These are phyloP conservation scores for Atherix ibis DNA, from an alignment of 2,888 invertebrate species.

Conservation along the genomic window DNA sequence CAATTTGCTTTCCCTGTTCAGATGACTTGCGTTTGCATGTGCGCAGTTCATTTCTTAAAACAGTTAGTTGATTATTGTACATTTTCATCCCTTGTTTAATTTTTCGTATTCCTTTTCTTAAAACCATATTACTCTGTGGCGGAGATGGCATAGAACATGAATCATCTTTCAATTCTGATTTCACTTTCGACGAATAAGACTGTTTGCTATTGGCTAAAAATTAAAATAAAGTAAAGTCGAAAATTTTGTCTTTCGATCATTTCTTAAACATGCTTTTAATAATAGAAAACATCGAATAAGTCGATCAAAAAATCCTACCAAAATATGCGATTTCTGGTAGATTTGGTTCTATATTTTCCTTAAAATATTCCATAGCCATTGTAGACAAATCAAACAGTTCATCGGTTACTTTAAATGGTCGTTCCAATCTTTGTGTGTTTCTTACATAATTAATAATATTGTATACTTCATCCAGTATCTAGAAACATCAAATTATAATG, in stretches of 20 bases:
- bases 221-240: constrained; percentile 15
- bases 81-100: constrained; percentile 82
- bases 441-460: constrained; percentile 71
- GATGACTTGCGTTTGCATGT: constrained; percentile 68
- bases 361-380: constrained; percentile 97
- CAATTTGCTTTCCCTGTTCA: constrained; percentile 71
- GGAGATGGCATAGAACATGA: constrained; percentile 40
- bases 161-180: constrained; percentile 24
- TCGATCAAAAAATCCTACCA: constrained; percentile 63
- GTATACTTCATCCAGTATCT: constrained; percentile 85
- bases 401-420: constrained; percentile 86
- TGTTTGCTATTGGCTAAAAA: constrained; percentile 19
- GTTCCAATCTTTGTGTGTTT: constrained; percentile 61
- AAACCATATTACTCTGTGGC: constrained; percentile 72
- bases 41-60: constrained; percentile 61
- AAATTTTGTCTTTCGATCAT: no score
- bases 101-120: constrained; percentile 70
- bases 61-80: constrained; percentile 67
- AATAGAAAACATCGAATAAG: constrained; percentile 27
- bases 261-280: no score
- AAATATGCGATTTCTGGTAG: constrained; percentile 80
- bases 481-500: not conserved
- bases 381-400: constrained; percentile 88
- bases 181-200: constrained; percentile 21
- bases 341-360: constrained; percentile 81